Evolutionary conservation across 2,888 invertebrate genomes (phyloP).

Genomic region (Micropterix aruncella): DNA sequence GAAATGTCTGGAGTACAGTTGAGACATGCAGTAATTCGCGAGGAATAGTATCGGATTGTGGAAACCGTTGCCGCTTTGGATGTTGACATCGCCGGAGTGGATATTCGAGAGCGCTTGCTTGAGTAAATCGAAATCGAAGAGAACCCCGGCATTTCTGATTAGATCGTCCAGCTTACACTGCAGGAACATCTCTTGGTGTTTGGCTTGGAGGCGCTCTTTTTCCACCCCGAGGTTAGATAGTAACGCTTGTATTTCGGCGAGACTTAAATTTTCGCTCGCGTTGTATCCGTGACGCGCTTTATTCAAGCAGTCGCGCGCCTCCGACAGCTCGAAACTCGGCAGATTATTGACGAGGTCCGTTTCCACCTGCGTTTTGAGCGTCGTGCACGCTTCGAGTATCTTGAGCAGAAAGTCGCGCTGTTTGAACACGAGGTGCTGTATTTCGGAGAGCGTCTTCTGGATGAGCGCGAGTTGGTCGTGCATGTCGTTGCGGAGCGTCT

Average conservation of each 20-base stretch:
- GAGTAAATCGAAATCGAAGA: conserved; percentile 52
- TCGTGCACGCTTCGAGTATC: conserved; percentile 59
- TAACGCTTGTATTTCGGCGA: conserved; percentile 45
- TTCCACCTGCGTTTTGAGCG: conserved; percentile 61
- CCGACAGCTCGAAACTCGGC: conserved; percentile 49
- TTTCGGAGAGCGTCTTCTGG: conserved; percentile 53
- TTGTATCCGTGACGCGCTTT: conserved; percentile 45
- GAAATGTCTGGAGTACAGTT: conserved; percentile 51
- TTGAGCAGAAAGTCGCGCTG: conserved; percentile 59
- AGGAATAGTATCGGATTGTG: conserved; percentile 58
- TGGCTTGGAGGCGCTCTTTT: conserved; percentile 50
- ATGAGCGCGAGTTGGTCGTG: conserved; percentile 51
- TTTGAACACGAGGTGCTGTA: conserved; percentile 53
- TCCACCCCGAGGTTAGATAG: conserved; percentile 46
- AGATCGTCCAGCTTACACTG: conserved; percentile 59
- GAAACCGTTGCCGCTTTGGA: conserved; percentile 23
- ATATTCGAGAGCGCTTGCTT: conserved; percentile 51
- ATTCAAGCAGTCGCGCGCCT: conserved; percentile 46
- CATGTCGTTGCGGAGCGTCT: conserved; percentile 49
- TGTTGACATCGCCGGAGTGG: conserved; percentile 39
- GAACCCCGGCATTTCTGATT: conserved; percentile 47
- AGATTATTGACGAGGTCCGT: conserved; percentile 56
- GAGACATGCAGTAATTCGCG: conserved; percentile 65
- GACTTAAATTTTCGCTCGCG: conserved; percentile 35
- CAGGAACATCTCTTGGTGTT: conserved; percentile 56